These are phyloP conservation scores for Gila robusta DNA, from an alignment of 2,797 vertebrate species.

Conservation along the genomic window DNA sequence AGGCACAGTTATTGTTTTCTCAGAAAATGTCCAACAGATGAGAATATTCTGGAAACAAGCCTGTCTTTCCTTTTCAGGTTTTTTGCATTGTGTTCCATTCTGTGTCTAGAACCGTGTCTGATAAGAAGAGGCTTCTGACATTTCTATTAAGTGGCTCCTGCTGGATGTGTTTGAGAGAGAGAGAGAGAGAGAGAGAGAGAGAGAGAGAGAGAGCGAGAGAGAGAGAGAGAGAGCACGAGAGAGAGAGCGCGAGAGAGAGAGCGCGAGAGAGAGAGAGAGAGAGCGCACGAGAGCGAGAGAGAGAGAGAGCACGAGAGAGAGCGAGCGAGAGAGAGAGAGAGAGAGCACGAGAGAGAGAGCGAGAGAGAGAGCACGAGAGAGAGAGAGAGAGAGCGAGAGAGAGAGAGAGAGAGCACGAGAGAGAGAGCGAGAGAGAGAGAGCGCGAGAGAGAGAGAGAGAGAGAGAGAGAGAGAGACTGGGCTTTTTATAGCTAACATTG, in stretches of 20 bases:
- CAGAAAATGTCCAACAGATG: conserved; percentile 18
- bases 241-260: conserved; percentile 27
- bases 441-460: too few species aligned
- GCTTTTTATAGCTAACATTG: conserved; percentile 59
- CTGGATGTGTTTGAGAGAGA: conserved; percentile 64
- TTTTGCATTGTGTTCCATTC: neutral
- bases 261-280: too few species aligned
- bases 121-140: conserved; percentile 68
- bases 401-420: too few species aligned
- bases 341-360: conserved; percentile 4
- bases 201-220: conserved; percentile 27
- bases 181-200: conserved; percentile 10
- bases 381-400: neutral
- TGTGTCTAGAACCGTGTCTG: conserved; percentile 44
- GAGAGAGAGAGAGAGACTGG: neutral
- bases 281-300: too few species aligned
- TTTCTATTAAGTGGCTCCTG: conserved; percentile 71
- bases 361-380: conserved; percentile 52
- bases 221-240: conserved; percentile 48
- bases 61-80: neutral
- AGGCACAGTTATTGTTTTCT: neutral
- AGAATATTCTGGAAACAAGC: neutral
- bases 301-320: too few species aligned
- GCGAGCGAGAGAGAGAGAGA: too few species aligned
- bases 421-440: too few species aligned